A percentile compares a stretch with the other conserved stretches of the same genome.
Evolutionary conservation across 2,113 vertebrate genomes (phyloP).

Genomic region (Poeciliopsis turrubarensis): DNA sequence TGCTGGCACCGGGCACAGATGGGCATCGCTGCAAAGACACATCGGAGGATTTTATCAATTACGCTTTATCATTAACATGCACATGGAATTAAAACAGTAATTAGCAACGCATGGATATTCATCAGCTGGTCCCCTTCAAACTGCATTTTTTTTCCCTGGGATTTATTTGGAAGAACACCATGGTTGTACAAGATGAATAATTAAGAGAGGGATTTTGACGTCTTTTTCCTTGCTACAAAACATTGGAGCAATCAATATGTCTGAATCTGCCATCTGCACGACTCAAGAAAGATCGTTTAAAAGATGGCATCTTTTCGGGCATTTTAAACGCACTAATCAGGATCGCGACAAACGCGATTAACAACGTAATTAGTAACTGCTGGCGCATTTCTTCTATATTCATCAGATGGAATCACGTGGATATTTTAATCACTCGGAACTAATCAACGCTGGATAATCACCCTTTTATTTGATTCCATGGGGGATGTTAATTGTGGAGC

Average conservation of each 20-base stretch:
- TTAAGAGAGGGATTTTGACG: slow-evolving; percentile 84
- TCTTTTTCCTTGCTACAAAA: slow-evolving; percentile 80
- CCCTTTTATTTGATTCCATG: slow-evolving; percentile 84
- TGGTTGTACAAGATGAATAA: slow-evolving; percentile 82
- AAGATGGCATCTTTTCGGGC: slow-evolving; percentile 90
- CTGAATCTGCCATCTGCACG: slow-evolving; percentile 70
- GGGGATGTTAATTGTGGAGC: slow-evolving; percentile 90
- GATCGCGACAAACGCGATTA: slow-evolving; percentile 72
- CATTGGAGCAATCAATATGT: slow-evolving; percentile 78
- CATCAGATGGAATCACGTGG: slow-evolving; percentile 83
- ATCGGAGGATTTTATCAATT: slow-evolving; percentile 87
- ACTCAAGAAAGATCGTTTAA: slow-evolving; percentile 63
- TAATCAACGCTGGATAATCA: slow-evolving; percentile 98
- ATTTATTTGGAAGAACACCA: slow-evolving; percentile 79
- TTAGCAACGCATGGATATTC: slow-evolving; percentile 72
- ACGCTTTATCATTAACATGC: slow-evolving; percentile 78
- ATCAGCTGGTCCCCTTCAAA: slow-evolving; percentile 57
- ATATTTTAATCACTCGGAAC: slow-evolving; percentile 88
- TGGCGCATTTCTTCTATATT: slow-evolving; percentile 73
- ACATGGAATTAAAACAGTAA: slow-evolving; percentile 68
- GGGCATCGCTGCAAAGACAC: slow-evolving; percentile 86
- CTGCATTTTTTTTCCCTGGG: slow-evolving; percentile 65
- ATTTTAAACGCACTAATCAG: slow-evolving; percentile 66
- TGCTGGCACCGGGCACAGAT: slow-evolving; percentile 88
- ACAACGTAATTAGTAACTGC: slow-evolving; percentile 71